Evolutionary conservation across 2,113 vertebrate species (phyloP), one percentile per base, ranked within the genome.

Genomic region (Campylorhamphus procurvoides): DNA sequence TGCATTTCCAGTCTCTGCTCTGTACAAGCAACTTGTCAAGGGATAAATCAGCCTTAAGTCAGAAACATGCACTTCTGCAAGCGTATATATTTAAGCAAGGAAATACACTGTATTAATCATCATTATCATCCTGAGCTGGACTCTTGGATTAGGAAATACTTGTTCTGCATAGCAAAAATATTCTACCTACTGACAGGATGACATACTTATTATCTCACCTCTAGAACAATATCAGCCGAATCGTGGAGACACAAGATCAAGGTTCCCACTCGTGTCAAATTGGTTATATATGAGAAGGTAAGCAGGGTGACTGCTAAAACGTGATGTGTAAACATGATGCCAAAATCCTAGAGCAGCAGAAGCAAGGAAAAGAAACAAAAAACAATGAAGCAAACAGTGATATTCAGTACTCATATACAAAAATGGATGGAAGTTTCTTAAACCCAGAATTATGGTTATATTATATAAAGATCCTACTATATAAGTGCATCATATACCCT

Each of bases 321-420:
- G 40, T 99, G 99, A 97, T 99, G 99, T 94, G 99, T 97, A 97
- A 99, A 99, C 99, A 99, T 99, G 95, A 99, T 96, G 87, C 98
- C 98, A 93, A 99, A 99, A 95, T 99, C 99, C 99, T 99, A 97
- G 59, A 96, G 74, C 44, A 94, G 90, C 33, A 94, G 40, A 97
- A 93, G 60, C 35, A 89, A 69, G 31, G 37, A 4, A 31, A 50
- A 75, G 63, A 77, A 46, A 55, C 14, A 83, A 63, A 62, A 92
- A 47, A 35, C 19, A 96, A 63, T 42, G 53, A 96, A 44, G 58
- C 15, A 85, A 94, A 77, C 55, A 93, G 83, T 64, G 46, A 91
- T 40, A 77, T 74, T 95, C 64, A 76, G 53, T 46, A 86, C 12
- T 42, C 6, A 14, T n/a, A 76, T 28, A 76, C 28, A 90, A 92